These are phyloP conservation scores for Mustela lutreola DNA, from an alignment of 2,113 vertebrate genomes.

Conservation along the genomic window DNA sequence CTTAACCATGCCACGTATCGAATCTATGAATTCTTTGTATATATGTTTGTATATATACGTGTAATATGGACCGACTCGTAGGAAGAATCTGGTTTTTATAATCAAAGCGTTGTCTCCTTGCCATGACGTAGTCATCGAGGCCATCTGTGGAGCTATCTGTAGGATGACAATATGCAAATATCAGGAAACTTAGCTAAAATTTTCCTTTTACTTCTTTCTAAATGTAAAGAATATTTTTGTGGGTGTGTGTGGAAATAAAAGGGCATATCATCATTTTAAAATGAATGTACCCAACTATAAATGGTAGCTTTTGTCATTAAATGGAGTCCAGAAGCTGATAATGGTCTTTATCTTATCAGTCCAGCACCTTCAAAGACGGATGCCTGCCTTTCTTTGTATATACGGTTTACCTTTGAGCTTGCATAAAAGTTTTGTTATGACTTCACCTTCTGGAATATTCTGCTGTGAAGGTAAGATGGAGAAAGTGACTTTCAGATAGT, in stretches of 20 bases:
- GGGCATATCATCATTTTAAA: slow-evolving; percentile 36
- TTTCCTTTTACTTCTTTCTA: slow-evolving; percentile 39
- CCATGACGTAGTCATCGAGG: background rate
- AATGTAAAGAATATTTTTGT: slow-evolving; percentile 57
- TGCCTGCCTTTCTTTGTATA: background rate
- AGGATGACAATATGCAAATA: background rate
- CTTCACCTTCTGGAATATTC: slow-evolving; percentile 1
- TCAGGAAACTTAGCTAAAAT: background rate
- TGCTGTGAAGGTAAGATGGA: slow-evolving; percentile 1
- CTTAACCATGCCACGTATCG: background rate
- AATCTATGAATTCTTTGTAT: background rate
- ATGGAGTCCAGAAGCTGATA: background rate
- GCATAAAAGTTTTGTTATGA: background rate
- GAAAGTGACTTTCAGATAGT: slow-evolving; percentile 26
- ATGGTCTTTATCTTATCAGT: background rate
- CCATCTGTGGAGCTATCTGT: slow-evolving; percentile 49
- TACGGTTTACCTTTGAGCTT: background rate
- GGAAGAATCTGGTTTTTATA: background rate
- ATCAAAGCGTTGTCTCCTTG: slow-evolving; percentile 15
- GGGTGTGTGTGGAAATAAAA: slow-evolving; percentile 43
- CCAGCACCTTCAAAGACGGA: background rate
- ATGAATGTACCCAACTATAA: background rate
- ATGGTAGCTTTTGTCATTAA: background rate
- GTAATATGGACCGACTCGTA: background rate
- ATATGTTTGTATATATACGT: background rate